phyloP scores from a whole-genome alignment of 2,113 vertebrate genomes.

The Arvicanthis niloticus region DNA sequence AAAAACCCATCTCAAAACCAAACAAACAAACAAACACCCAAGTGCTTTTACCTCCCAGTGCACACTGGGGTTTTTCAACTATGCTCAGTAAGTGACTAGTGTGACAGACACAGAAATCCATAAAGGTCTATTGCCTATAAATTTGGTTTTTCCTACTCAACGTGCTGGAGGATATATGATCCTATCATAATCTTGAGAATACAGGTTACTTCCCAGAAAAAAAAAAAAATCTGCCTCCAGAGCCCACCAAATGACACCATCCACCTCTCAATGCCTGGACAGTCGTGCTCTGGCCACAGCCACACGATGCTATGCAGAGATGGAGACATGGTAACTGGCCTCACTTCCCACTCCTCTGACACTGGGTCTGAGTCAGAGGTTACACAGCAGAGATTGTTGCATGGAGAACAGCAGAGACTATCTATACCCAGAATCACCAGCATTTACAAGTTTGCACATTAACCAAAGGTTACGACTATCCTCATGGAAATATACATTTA shows the following conservation, averaged over 20 bases:
- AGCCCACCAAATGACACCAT: background rate
- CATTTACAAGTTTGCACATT: background rate
- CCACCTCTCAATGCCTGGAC: background rate
- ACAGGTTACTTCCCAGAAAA: background rate
- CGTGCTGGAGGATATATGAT: background rate
- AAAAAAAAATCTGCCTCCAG: background rate
- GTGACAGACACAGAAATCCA: background rate
- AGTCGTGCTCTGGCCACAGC: background rate
- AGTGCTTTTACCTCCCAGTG: background rate
- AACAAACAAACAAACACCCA: background rate
- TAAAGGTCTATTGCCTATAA: background rate
- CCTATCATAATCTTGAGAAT: background rate
- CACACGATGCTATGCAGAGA: background rate
- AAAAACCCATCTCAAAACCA: background rate
- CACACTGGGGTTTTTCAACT: background rate
- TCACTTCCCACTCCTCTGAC: background rate
- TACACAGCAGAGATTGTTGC: constrained; percentile 20
- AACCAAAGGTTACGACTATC: background rate
- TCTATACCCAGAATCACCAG: background rate
- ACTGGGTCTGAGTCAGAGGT: background rate
- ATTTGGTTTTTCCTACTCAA: background rate
- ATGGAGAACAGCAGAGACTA: background rate
- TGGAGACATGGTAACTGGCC: background rate
- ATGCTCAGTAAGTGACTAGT: too few relatives aligned
- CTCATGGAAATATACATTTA: constrained; percentile 5